Conservation (phyloP, 2,797 vertebrate species). For the Tragelaphus eurycerus region DNA sequence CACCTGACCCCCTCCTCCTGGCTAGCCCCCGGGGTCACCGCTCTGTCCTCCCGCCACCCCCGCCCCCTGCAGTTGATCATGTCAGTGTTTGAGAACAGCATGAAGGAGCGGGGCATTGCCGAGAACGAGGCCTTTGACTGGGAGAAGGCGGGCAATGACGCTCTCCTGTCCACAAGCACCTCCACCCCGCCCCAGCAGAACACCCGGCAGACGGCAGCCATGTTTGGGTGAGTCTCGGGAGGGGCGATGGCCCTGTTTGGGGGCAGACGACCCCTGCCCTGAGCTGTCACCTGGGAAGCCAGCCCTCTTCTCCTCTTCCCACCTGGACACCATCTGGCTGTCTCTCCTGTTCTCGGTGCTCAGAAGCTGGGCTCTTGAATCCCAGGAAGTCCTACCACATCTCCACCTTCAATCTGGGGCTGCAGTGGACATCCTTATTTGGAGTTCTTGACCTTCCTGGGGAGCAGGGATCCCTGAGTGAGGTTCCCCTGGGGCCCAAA, state of each 20-base stretch:
- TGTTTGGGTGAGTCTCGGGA: constrained; percentile 90
- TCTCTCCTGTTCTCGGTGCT: background rate
- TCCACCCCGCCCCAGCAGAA: constrained; percentile 95
- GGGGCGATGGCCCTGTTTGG: fast-evolving
- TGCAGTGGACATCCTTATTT: background rate
- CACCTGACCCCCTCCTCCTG: background rate
- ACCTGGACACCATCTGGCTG: background rate
- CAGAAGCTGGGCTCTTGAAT: background rate
- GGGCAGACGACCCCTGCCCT: background rate
- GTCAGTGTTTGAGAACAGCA: constrained; percentile 99
- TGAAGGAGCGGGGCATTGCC: constrained; percentile 96
- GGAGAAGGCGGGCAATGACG: constrained; percentile 95
- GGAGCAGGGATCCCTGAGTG: background rate
- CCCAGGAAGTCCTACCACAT: background rate
- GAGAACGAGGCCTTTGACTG: constrained; percentile 99
- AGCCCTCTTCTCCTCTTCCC: background rate
- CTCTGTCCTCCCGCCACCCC: constrained; percentile 59
- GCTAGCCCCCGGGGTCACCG: constrained; percentile 58
- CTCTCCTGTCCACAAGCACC: constrained; percentile 91
- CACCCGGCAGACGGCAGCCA: constrained; percentile 95
- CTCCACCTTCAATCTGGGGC: background rate
- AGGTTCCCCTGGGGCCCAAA: background rate
- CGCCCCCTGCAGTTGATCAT: constrained; percentile 91
- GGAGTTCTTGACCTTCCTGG: background rate
- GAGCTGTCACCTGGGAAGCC: background rate